Percentiles rank a stretch among this genome's conserved stretches.
Evolutionary conservation across 64 coral and sea anemone genomes (phyloP).

Genomic region (Catalaphyllia jardinei): DNA sequence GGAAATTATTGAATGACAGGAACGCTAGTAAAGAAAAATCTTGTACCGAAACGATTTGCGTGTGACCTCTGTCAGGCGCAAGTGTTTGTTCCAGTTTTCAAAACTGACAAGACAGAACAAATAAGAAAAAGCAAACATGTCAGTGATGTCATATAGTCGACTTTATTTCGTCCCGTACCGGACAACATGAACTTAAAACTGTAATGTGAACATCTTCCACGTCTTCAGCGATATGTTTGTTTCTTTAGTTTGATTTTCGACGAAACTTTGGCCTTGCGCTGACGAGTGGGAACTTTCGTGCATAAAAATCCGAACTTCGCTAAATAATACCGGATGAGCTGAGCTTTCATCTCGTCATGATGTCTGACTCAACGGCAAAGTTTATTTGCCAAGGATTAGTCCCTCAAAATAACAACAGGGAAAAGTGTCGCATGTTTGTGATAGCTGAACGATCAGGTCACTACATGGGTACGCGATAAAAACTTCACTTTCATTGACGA

Average conservation of each 20-base stretch:
- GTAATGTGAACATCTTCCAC: neutral
- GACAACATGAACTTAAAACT: neutral
- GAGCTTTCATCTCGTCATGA: neutral
- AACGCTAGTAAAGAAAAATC: too few relatives aligned
- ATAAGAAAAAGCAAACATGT: neutral
- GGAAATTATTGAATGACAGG: too few relatives aligned
- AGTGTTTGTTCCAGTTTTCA: conserved; percentile 1
- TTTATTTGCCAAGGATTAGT: conserved; percentile 33
- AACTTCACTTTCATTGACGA: neutral
- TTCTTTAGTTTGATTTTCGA: neutral
- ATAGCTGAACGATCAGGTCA: neutral
- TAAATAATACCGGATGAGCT: conserved; percentile 26
- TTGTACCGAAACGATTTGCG: neutral
- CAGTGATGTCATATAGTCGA: conserved; percentile 10
- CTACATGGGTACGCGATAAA: neutral
- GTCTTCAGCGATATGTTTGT: neutral
- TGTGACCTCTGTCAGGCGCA: neutral
- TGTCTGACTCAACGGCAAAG: conserved; percentile 17
- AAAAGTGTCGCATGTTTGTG: conserved; percentile 18
- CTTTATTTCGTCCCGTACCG: neutral
- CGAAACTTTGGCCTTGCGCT: neutral
- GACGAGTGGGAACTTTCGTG: neutral
- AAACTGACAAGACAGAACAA: neutral
- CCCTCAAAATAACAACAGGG: neutral
- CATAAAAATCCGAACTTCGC: neutral